phyloP scores from a whole-genome alignment of 2,113 vertebrate genomes.

The Turdus rufiventris region DNA sequence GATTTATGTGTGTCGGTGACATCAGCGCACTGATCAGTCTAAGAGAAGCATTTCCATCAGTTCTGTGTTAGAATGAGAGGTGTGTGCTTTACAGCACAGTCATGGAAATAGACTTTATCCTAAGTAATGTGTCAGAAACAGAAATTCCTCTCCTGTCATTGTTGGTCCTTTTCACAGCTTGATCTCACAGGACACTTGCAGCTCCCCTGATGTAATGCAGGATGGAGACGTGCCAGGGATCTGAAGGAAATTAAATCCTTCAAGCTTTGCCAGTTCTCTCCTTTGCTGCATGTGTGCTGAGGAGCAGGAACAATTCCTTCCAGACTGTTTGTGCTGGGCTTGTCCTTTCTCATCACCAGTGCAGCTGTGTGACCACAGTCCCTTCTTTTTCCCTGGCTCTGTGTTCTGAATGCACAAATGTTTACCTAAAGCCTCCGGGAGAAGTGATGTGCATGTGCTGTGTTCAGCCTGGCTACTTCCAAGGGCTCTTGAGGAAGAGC shows the following conservation, averaged over 20 bases:
- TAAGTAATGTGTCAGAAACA: not conserved
- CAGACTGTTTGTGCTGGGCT: not conserved
- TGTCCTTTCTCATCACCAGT: not conserved
- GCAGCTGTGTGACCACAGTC: not conserved
- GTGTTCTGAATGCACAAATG: not conserved
- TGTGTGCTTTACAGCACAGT: not conserved
- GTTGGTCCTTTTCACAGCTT: not conserved
- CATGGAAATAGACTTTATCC: not conserved
- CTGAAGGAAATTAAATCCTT: not conserved
- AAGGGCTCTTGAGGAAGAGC: not conserved
- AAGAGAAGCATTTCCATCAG: not conserved
- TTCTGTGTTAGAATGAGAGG: not conserved
- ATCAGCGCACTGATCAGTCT: not conserved
- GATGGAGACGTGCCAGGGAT: slow-evolving; percentile 3
- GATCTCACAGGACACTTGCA: not conserved
- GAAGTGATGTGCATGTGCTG: not conserved
- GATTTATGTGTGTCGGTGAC: not conserved
- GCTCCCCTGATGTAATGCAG: not conserved
- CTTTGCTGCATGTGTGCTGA: not conserved
- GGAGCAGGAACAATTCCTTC: slow-evolving; percentile 5
- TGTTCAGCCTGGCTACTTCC: not conserved
- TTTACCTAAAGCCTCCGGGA: not conserved
- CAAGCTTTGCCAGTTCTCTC: not conserved
- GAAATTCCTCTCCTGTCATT: not conserved
- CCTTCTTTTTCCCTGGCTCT: not conserved